Percentiles rank a stretch among this genome's conserved stretches.
phyloP scores from a whole-genome alignment of 1,140 invertebrate genomes.

The Ostrea denselamellosa region DNA sequence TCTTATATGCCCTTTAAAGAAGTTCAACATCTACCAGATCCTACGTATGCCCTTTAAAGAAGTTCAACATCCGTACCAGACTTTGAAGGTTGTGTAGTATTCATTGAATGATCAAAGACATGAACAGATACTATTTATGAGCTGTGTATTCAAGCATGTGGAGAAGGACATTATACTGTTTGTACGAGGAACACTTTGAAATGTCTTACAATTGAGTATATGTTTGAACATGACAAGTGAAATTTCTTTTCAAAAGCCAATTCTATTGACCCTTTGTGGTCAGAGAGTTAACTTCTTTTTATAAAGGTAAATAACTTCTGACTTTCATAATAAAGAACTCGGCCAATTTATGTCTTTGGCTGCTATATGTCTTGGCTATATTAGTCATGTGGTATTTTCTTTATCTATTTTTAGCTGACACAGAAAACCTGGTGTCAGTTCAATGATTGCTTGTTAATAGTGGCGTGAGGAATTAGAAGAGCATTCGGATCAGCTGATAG shows the following conservation, averaged over 20 bases:
- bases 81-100: background rate
- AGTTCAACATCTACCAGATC: no score
- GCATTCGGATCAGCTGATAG: no score
- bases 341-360: background rate
- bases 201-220: background rate
- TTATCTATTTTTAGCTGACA: slow-evolving; percentile 22
- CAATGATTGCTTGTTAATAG: slow-evolving; percentile 29
- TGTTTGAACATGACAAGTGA: slow-evolving; percentile 14
- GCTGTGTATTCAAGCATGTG: background rate
- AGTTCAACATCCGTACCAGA: background rate
- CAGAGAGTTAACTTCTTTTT: background rate
- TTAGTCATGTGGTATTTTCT: slow-evolving; percentile 35
- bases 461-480: slow-evolving; percentile 14
- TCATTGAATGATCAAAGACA: slow-evolving; percentile 19
- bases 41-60: background rate
- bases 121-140: background rate
- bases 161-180: slow-evolving; percentile 5
- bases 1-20: no score
- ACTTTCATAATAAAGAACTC: slow-evolving; percentile 4
- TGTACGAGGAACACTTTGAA: background rate
- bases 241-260: background rate
- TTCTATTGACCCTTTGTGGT: background rate
- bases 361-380: background rate
- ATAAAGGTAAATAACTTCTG: background rate
- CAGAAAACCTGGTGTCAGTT: slow-evolving; percentile 18